Conservation (phyloP, 2,888 invertebrate species). For the Apamea epomidion region DNA sequence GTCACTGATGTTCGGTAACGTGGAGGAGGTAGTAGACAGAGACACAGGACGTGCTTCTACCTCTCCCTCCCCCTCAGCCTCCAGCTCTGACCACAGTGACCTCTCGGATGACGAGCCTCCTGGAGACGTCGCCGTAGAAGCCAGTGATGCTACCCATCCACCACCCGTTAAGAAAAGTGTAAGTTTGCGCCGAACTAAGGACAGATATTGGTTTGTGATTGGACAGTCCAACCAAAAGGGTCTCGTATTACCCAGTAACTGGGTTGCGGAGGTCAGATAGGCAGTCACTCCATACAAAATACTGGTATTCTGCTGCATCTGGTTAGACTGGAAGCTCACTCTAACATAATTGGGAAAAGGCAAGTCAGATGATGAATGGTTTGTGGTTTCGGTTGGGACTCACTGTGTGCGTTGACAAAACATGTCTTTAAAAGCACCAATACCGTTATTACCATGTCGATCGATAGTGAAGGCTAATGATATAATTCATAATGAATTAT, state of each 20-base stretch:
- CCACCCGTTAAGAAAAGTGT: constrained; percentile 86
- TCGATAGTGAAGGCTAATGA: not conserved
- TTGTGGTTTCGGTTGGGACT: not conserved
- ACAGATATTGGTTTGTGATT: not conserved
- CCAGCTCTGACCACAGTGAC: constrained; percentile 90
- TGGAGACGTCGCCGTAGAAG: constrained; percentile 66
- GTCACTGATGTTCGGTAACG: constrained; percentile 96
- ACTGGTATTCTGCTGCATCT: not conserved
- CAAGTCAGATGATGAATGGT: not conserved
- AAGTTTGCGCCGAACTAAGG: constrained; percentile 57
- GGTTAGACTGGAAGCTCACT: not conserved
- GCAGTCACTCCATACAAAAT: not conserved
- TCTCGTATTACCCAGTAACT: not conserved
- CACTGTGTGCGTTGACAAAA: not conserved
- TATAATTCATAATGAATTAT: not conserved
- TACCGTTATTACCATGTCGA: not conserved
- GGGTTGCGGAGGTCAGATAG: not conserved
- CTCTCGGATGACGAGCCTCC: constrained; percentile 85
- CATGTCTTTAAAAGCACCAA: constrained; percentile 1
- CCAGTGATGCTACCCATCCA: constrained; percentile 68
- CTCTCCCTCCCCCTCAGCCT: constrained; percentile 94
- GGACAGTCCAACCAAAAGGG: not conserved
- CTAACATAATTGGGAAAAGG: not conserved
- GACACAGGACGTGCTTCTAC: constrained; percentile 88
- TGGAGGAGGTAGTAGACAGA: constrained; percentile 85